Base-by-base conservation (phyloP, 2,113 vertebrate species). In the Reinhardtius hippoglossoides region DNA sequence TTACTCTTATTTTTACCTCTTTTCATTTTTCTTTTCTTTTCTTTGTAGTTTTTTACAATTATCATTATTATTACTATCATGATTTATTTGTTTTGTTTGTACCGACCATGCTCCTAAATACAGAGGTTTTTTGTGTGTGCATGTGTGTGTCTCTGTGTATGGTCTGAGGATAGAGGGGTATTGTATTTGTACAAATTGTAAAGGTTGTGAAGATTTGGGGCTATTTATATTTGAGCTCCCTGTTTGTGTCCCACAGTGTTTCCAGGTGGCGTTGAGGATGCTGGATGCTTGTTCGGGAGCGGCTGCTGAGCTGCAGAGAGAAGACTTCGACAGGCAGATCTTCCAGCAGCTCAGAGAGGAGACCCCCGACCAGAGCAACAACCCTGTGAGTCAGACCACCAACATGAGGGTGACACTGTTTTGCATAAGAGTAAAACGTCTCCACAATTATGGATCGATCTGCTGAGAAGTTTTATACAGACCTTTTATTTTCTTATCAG, bases 301-400 rank as follows among this genome's bases (percentile, higher is more conserved):
- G 57, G 95, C 95, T 21, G 95, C 92, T 61, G 90, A 96, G 27
- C 90, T 99, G 57, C 80, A 97, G 69, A 94, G 92, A 24, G 94
- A 97, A 71, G 94, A 94, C 27, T 97, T 98, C 50, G 97, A 98
- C 70, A 88, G 91, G 12, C 95, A 96, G 2, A 94, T 99, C 89
- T 99, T 98, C 89, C 92, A 95, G 46, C 95, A 96, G 62, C 91
- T 99, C 88, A 92, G 94, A 57, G 93, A 94, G 50, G 94, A 93
- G 55, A 79, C 87, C 50, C 63, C 77, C 0, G 94, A 96, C 54
- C 93, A 91, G 54, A 91, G 88, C 66, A 88, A 88, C 84, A 91
- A 67, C 42, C 92, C 95, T 78, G 98, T 98, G 90, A 88, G 89
- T 75, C 2, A 12, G 23, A 86, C 10, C 26, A 12, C 14, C 6